Percentiles rank a stretch among this genome's conserved stretches.
Conservation (phyloP, 1,140 invertebrate species). For the Apis laboriosa region DNA sequence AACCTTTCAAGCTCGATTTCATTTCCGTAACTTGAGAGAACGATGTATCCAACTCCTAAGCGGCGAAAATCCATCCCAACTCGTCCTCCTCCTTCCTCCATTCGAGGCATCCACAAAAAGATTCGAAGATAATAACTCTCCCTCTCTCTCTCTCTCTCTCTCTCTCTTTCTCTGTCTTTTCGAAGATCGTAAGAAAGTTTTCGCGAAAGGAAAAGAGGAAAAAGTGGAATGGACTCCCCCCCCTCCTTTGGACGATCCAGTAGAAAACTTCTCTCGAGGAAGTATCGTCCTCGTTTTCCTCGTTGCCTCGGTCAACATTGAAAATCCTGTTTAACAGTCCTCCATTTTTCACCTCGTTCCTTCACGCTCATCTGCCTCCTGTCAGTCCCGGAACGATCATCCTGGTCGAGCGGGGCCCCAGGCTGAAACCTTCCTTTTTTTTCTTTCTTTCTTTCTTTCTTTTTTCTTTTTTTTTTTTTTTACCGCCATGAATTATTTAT, state of each 20-base stretch:
- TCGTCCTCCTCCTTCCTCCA: no score
- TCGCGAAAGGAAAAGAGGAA: neutral
- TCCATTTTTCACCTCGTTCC: constrained; percentile 69
- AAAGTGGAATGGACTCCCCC: no score
- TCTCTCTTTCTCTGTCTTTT: no score
- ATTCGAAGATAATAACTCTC: no score
- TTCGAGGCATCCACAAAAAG: no score
- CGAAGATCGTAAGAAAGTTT: no score
- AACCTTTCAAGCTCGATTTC: neutral
- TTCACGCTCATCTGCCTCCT: constrained; percentile 72
- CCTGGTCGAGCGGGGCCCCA: constrained; percentile 60
- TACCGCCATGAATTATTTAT: constrained; percentile 75
- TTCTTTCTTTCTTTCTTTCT: no score
- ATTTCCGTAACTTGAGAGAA: neutral
- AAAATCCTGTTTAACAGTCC: constrained; percentile 66
- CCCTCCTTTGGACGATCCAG: no score
- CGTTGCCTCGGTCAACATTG: constrained; percentile 60
- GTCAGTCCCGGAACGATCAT: constrained; percentile 68
- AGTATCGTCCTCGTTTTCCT: constrained; percentile 22
- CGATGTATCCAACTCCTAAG: no score
- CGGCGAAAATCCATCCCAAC: no score
- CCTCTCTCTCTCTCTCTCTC: no score
- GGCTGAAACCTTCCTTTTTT: neutral
- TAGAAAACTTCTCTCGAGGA: neutral
- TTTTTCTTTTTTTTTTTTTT: constrained; percentile 17